Evolutionary conservation across 37 sponge, comb jelly and placozoan species (phyloP).

Genomic region (Beroe ovata): DNA sequence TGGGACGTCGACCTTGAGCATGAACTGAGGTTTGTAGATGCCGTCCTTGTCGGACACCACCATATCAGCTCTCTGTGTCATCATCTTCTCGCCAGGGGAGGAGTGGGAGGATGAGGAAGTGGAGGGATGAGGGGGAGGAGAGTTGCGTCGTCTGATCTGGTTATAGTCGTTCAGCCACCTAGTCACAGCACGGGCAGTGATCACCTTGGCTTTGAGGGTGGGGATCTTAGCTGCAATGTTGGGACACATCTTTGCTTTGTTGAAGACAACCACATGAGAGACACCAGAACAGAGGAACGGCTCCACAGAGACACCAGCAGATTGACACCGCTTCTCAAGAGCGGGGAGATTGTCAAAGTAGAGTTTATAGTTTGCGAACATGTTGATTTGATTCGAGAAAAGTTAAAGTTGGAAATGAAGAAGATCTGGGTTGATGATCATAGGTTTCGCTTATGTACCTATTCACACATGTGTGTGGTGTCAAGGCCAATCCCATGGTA

Average conservation of each 20-base stretch:
- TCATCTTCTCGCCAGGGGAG: neutral
- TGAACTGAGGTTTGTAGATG: conserved; percentile 53
- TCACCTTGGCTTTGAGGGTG: conserved; percentile 32
- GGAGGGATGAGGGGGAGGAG: conserved; percentile 32
- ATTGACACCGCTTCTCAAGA: conserved; percentile 14
- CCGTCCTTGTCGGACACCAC: neutral
- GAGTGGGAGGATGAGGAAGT: neutral
- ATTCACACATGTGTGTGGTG: no score
- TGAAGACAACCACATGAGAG: conserved; percentile 58
- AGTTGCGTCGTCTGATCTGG: conserved; percentile 2
- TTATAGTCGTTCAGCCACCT: conserved; percentile 49
- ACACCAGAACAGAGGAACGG: conserved; percentile 65
- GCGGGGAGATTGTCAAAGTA: conserved; percentile 62
- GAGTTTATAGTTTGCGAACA: conserved; percentile 59
- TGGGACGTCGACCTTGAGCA: conserved; percentile 1
- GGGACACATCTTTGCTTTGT: conserved; percentile 33
- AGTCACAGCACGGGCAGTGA: conserved; percentile 29
- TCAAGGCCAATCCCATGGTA: no score
- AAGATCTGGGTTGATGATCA: no score
- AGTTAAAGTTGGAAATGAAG: no score
- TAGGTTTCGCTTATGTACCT: no score
- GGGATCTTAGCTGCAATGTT: conserved; percentile 4
- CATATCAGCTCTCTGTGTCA: conserved; percentile 20
- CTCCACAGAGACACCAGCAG: conserved; percentile 61
- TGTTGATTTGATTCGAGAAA: no score